phyloP scores from a whole-genome alignment of 2,888 invertebrate species.

The Apoda limacodes region DNA sequence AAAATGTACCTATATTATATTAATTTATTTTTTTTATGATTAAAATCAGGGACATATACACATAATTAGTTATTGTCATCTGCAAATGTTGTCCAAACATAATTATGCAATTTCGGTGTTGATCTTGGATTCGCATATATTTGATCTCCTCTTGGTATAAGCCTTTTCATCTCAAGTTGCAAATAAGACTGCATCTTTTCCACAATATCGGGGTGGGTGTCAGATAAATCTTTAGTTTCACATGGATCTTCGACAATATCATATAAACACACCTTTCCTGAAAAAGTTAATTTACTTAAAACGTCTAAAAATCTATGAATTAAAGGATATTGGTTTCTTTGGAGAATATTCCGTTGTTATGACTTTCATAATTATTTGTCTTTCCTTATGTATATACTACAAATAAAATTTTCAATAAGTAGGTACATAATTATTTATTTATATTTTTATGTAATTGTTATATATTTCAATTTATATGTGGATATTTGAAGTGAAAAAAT shows the following conservation, averaged over 20 bases:
- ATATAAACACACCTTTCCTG: conserved; percentile 46
- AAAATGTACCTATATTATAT: too few species aligned
- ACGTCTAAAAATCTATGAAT: too few species aligned
- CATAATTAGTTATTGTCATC: conserved; percentile 14
- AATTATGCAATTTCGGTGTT: conserved; percentile 36
- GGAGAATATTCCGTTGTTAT: too few species aligned
- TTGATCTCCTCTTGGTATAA: conserved; percentile 32
- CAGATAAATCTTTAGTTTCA: conserved; percentile 38
- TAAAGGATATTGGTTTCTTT: too few species aligned
- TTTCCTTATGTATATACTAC: too few species aligned
- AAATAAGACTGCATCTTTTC: conserved; percentile 25
- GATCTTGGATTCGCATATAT: conserved; percentile 35
- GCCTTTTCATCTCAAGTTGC: conserved; percentile 28
- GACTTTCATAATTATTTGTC: too few species aligned
- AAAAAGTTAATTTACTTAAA: too few species aligned
- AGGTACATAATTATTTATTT: too few species aligned
- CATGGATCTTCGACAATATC: conserved; percentile 50
- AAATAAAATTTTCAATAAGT: too few species aligned
- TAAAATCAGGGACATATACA: conserved; percentile 3
- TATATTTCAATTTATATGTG: too few species aligned
- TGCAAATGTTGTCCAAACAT: conserved; percentile 44
- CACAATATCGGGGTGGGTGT: conserved; percentile 29
- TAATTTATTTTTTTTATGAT: conserved; percentile 2
- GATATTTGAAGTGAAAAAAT: too few species aligned
- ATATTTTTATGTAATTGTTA: too few species aligned